phyloP scores from a whole-genome alignment of 1,140 invertebrate genomes.

The Planococcus citri region DNA sequence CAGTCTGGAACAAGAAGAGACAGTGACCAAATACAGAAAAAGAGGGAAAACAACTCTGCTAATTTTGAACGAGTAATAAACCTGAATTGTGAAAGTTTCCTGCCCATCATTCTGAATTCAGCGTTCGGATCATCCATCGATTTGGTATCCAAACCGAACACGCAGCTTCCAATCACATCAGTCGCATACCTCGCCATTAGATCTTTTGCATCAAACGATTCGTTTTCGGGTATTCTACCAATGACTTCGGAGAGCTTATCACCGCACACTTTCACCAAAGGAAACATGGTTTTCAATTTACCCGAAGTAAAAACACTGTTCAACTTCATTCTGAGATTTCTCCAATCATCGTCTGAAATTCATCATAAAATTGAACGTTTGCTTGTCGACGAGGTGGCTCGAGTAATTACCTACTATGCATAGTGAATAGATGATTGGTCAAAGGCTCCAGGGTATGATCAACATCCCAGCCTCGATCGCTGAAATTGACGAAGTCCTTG shows the following conservation, averaged over 20 bases:
- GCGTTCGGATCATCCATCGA: constrained; percentile 40
- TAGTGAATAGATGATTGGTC: constrained; percentile 39
- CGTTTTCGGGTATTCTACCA: background rate
- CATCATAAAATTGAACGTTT: too few species aligned
- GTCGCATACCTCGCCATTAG: constrained; percentile 42
- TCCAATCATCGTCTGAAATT: constrained; percentile 32
- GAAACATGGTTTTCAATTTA: constrained; percentile 41
- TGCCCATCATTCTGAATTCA: constrained; percentile 37
- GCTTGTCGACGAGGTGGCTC: too few species aligned
- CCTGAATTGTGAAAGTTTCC: constrained; percentile 25
- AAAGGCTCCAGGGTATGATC: constrained; percentile 31
- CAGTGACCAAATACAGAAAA: too few species aligned
- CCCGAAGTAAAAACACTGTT: constrained; percentile 35
- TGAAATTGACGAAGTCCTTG: constrained; percentile 44
- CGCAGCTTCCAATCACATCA: constrained; percentile 48
- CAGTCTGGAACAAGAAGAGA: too few species aligned
- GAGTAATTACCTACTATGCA: constrained; percentile 24
- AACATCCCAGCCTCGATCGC: constrained; percentile 32
- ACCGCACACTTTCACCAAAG: background rate
- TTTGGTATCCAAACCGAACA: constrained; percentile 47
- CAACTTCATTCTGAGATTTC: constrained; percentile 33
- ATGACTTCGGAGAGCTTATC: background rate
- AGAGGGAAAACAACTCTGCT: too few species aligned
- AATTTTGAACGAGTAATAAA: too few species aligned
- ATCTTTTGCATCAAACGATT: constrained; percentile 37